Base-by-base conservation (phyloP, 1,140 invertebrate genomes). In the Pachypsylla venusta region DNA sequence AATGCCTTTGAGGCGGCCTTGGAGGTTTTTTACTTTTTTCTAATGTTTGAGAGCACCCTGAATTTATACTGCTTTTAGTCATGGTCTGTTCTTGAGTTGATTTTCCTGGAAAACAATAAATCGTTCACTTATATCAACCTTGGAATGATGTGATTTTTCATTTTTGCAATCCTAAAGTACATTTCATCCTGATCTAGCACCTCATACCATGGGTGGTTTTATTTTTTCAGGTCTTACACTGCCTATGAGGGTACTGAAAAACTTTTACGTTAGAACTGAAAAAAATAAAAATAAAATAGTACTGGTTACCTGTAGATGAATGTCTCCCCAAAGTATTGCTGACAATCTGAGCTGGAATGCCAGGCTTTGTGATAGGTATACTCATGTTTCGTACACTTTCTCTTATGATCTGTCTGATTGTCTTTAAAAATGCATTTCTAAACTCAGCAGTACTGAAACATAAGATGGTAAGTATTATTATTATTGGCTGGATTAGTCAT, bases 381-480 rank as follows among this genome's bases (percentile, higher is more conserved):
- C 85, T 91, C 90, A 93, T 94, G 67, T 93, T 93, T 63, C 90
- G 79, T 12, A 94, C 91, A 59, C 88, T 91, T 72, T 97, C 93
- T 58, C 93, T 79, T 61, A 97, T 97, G 40, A 95, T 96, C 74
- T 96, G 92, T 56, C 93, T 79, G 64, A 97, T 96, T 53, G 92
- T 95, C 72, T 92, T 93, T 62, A 98, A 78, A 77, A 97, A 96
- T 63, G 91, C 90, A 71, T 94, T 93, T 64, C 93, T 83, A 71
- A 95, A 95, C 70, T 96, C 93, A 56, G 83, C 83, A 25, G 93
- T 94, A 71, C 92, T 94, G 71, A 14, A 76, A 69, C 60, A 16
- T 14, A 56, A 54, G 55, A 62, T 26, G 40, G n/a, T 42, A 60
- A 57, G n/a, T 53, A 25, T 54, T 55, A 20, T 22, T 14, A n/a